Evolutionary conservation across 2,113 vertebrate species (phyloP).

Genomic region (Otocyon megalotis): DNA sequence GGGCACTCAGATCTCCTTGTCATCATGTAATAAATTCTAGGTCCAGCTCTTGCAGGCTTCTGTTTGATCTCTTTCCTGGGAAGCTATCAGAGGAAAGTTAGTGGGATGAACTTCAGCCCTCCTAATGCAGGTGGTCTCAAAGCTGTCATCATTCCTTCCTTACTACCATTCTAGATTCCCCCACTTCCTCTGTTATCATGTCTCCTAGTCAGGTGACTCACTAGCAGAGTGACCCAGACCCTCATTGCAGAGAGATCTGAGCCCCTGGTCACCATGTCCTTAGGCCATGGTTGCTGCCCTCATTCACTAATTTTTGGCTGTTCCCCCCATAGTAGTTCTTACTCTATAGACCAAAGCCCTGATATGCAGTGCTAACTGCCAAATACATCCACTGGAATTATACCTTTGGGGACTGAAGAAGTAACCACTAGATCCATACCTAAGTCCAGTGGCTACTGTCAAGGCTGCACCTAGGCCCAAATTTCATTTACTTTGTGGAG

Average conservation of each 20-base stretch:
- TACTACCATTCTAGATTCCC: too few relatives aligned
- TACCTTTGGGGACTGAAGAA: not conserved
- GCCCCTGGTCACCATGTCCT: not conserved
- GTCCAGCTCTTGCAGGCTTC: not conserved
- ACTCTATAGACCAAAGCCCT: not conserved
- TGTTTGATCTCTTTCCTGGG: not conserved
- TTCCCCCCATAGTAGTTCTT: not conserved
- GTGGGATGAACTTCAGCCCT: too few relatives aligned
- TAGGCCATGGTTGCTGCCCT: not conserved
- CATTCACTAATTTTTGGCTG: not conserved
- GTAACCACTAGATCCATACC: too few relatives aligned
- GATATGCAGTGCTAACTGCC: not conserved
- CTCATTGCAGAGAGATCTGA: not conserved
- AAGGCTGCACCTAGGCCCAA: not conserved
- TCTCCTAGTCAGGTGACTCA: not conserved
- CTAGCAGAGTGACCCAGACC: not conserved
- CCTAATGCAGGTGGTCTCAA: not conserved
- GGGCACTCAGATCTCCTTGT: not conserved
- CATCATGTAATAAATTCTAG: not conserved
- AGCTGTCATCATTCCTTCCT: not conserved
- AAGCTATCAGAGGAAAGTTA: not conserved
- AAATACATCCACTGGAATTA: not conserved
- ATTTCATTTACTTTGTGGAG: not conserved
- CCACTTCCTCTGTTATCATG: not conserved
- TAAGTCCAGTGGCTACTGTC: not conserved